phyloP scores from a whole-genome alignment of 1,140 invertebrate species.

The Drosophila murphyi region DNA sequence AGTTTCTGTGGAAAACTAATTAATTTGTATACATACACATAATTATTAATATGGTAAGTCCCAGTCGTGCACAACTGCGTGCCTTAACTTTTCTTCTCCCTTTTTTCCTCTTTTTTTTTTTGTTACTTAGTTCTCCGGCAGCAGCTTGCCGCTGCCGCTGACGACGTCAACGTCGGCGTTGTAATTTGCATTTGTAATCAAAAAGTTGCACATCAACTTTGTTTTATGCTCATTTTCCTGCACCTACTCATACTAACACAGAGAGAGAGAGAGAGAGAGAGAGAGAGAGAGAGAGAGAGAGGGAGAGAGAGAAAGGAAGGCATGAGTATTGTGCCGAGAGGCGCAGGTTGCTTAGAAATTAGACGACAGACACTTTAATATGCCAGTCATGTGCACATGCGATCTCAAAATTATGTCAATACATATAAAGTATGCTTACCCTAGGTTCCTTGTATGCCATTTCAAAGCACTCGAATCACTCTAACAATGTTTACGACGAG shows the following conservation, averaged over 20 bases:
- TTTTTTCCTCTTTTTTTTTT: constrained; percentile 16
- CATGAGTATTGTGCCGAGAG: not conserved
- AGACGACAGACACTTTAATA: constrained; percentile 44
- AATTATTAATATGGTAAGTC: not conserved
- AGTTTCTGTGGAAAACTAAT: too few species aligned
- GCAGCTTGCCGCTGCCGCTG: constrained; percentile 8
- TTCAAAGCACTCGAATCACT: not conserved
- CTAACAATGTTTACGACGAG: not conserved
- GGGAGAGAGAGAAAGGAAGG: not conserved
- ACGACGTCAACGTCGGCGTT: constrained; percentile 37
- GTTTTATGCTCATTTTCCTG: constrained; percentile 78
- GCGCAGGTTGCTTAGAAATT: constrained; percentile 29
- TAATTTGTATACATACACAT: too few species aligned
- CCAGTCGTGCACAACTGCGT: not conserved
- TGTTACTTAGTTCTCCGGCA: constrained; percentile 17
- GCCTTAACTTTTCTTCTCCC: not conserved
- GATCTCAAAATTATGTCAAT: constrained; percentile 15
- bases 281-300: not conserved
- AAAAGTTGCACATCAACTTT: constrained; percentile 82
- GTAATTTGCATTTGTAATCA: constrained; percentile 83
- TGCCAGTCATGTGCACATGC: constrained; percentile 17
- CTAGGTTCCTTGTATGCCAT: not conserved
- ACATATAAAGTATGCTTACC: constrained; percentile 3
- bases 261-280: not conserved
- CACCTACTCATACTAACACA: constrained; percentile 36